Percentiles rank a stretch among this genome's conserved stretches.
Evolutionary conservation across 2,888 invertebrate genomes (phyloP).

Genomic region (Rhagonycha fulva): DNA sequence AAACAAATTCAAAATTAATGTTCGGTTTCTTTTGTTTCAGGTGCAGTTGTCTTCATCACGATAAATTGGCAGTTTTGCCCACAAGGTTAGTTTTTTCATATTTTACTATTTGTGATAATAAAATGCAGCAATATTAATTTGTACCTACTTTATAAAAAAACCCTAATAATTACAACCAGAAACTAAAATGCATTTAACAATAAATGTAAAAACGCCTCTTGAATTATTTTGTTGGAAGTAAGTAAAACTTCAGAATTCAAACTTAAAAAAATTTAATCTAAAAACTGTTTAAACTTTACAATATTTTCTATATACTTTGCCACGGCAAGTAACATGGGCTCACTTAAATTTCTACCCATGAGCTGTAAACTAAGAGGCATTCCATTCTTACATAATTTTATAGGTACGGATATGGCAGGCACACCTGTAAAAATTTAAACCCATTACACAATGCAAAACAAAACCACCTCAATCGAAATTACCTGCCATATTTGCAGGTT

Average conservation of each 20-base stretch:
- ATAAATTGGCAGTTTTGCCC: no score
- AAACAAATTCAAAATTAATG: no score
- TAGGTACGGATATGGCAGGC: conserved; percentile 87
- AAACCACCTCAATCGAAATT: conserved; percentile 28
- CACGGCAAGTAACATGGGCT: conserved; percentile 73
- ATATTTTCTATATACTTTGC: conserved; percentile 81
- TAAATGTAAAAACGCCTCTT: no score
- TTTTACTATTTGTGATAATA: no score
- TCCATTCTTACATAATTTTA: conserved; percentile 71
- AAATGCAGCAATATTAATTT: no score
- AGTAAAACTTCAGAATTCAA: not conserved
- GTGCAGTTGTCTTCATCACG: no score
- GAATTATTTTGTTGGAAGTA: not conserved
- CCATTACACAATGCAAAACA: not conserved
- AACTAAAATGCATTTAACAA: no score
- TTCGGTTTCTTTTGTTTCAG: no score
- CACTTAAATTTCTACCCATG: conserved; percentile 80
- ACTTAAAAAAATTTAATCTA: not conserved
- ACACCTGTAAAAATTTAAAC: conserved; percentile 59
- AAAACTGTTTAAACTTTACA: conserved; percentile 64
- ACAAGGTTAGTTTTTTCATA: no score
- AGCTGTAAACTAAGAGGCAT: conserved; percentile 88
- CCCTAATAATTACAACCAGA: no score
- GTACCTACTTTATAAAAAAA: no score
- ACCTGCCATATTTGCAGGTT: conserved; percentile 97